These are phyloP conservation scores for Harlomillsia oculata DNA, from an alignment of 1,140 invertebrate genomes.

Conservation along the genomic window DNA sequence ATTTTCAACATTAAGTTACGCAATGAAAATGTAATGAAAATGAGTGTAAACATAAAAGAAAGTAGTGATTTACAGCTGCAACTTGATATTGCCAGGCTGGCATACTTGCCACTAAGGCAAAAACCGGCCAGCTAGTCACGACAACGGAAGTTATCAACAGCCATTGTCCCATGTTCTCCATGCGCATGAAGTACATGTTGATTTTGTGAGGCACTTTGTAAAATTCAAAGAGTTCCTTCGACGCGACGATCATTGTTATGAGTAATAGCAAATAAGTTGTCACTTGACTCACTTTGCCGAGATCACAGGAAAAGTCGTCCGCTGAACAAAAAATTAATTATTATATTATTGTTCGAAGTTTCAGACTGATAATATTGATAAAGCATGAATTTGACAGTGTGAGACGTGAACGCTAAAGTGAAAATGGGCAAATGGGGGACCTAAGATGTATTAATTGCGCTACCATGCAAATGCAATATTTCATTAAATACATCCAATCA, in stretches of 20 bases:
- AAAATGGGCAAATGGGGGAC: too few species aligned
- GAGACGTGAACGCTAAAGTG: too few species aligned
- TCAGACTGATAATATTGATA: too few species aligned
- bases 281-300: background rate
- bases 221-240: constrained; percentile 26
- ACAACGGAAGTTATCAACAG: constrained; percentile 3
- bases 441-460: too few species aligned
- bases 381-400: too few species aligned
- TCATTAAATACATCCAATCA: too few species aligned
- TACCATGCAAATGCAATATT: too few species aligned
- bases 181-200: constrained; percentile 13
- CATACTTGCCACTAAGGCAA: background rate
- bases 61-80: constrained; percentile 11
- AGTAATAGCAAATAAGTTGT: background rate
- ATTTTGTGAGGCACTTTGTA: constrained; percentile 2
- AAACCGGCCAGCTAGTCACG: constrained; percentile 1
- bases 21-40: background rate
- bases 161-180: constrained; percentile 29
- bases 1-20: background rate
- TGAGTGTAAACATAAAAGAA: background rate
- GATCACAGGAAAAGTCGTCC: background rate
- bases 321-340: too few species aligned
- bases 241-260: constrained; percentile 5
- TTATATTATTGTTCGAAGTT: too few species aligned
- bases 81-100: constrained; percentile 24